Percentiles rank a stretch among this genome's conserved stretches.
Conservation (phyloP, 2,113 vertebrate genomes). For the Aspiorhynchus laticeps region DNA sequence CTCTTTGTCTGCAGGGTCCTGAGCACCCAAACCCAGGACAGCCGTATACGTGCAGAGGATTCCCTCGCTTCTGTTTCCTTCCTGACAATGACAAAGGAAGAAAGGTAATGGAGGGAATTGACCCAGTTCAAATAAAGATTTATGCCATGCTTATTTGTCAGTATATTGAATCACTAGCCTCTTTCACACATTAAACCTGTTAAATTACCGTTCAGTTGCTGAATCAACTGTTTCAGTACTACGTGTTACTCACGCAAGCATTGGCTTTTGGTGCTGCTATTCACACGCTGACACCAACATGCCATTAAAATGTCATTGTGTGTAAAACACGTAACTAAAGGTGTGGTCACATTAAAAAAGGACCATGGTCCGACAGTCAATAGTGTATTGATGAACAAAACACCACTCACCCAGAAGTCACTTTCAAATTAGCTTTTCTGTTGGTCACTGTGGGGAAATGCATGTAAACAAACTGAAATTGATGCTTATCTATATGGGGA, state of each 20-base stretch:
- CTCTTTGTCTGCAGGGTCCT: slow-evolving; percentile 76
- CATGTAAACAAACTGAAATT: too few relatives aligned
- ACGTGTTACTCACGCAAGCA: neutral
- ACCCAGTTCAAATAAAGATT: slow-evolving; percentile 4
- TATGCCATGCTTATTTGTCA: neutral
- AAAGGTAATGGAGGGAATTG: slow-evolving; percentile 51
- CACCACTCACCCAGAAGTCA: too few relatives aligned
- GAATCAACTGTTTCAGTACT: neutral
- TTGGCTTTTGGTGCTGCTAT: neutral
- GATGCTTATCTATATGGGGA: too few relatives aligned
- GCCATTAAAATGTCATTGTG: neutral
- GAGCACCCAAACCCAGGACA: slow-evolving; percentile 96
- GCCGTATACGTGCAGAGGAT: slow-evolving; percentile 91
- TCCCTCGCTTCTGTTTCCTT: slow-evolving; percentile 94
- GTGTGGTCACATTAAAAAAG: too few relatives aligned
- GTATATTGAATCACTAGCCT: slow-evolving; percentile 1
- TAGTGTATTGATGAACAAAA: too few relatives aligned
- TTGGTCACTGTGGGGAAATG: too few relatives aligned
- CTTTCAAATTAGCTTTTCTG: too few relatives aligned
- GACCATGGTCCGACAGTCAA: too few relatives aligned
- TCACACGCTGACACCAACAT: neutral
- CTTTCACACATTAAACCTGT: slow-evolving; percentile 8
- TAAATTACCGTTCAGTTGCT: neutral
- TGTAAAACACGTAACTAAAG: too few relatives aligned
- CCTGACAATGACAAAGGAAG: slow-evolving; percentile 79